Evolutionary conservation across 2,888 invertebrate genomes (phyloP).

Genomic region (Spodoptera picta): DNA sequence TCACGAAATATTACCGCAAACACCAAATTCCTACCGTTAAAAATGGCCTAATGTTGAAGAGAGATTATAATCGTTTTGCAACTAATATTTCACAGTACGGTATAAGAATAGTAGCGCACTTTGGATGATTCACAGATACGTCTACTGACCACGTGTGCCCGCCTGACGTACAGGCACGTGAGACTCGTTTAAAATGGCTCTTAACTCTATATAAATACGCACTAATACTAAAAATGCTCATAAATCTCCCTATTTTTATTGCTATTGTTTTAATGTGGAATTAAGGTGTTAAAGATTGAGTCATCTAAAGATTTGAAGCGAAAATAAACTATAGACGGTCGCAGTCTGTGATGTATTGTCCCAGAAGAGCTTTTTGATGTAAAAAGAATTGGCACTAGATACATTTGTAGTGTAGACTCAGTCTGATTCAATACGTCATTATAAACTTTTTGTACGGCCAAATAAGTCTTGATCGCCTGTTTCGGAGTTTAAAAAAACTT

Average conservation of each 20-base stretch:
- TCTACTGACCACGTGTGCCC: slow-evolving; percentile 53
- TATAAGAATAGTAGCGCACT: slow-evolving; percentile 48
- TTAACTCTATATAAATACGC: slow-evolving; percentile 52
- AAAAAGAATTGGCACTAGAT: slow-evolving; percentile 36
- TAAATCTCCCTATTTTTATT: slow-evolving; percentile 42
- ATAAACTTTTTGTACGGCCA: slow-evolving; percentile 12
- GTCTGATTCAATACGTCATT: slow-evolving; percentile 27
- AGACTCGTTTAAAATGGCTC: slow-evolving; percentile 55
- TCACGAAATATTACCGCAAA: too few species aligned
- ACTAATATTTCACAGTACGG: slow-evolving; percentile 25
- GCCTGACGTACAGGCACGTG: slow-evolving; percentile 57
- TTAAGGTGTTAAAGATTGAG: slow-evolving; percentile 39
- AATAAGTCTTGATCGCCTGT: slow-evolving; percentile 20
- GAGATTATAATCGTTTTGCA: slow-evolving; percentile 28
- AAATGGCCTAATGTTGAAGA: slow-evolving; percentile 23
- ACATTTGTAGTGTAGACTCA: slow-evolving; percentile 39
- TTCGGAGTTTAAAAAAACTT: not conserved
- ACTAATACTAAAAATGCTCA: slow-evolving; percentile 34
- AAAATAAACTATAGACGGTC: slow-evolving; percentile 35
- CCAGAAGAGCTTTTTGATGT: slow-evolving; percentile 35
- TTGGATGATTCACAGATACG: slow-evolving; percentile 54
- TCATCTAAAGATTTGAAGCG: slow-evolving; percentile 30
- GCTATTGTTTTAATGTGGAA: slow-evolving; percentile 34
- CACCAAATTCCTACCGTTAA: slow-evolving; percentile 1
- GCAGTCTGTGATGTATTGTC: slow-evolving; percentile 18